A percentile compares a stretch with the other conserved stretches of the same genome.
phyloP scores from a whole-genome alignment of 2,113 vertebrate genomes.

The Gambusia affinis region DNA sequence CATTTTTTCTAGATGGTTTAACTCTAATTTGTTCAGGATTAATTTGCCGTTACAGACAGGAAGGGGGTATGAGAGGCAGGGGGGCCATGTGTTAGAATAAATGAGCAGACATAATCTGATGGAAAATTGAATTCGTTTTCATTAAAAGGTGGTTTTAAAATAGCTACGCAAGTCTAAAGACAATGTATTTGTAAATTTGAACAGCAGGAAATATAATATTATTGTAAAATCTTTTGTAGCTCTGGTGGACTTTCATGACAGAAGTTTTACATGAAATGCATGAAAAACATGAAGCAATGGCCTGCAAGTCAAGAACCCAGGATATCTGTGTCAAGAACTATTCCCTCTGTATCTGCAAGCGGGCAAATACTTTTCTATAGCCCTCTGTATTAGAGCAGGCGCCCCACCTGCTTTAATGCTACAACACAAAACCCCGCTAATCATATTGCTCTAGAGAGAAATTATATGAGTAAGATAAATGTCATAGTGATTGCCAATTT shows the following conservation, averaged over 20 bases:
- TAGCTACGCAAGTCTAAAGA: background rate
- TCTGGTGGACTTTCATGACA: background rate
- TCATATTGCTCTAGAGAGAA: background rate
- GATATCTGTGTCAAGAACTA: no score
- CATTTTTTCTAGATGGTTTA: conserved; percentile 9
- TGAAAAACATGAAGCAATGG: no score
- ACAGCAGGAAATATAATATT: background rate
- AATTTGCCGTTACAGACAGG: background rate
- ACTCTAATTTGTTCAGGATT: conserved; percentile 20
- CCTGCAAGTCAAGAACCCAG: no score
- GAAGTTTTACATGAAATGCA: no score
- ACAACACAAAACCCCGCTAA: no score
- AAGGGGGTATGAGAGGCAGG: no score
- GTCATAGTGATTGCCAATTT: background rate
- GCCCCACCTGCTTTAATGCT: no score
- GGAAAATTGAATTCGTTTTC: background rate
- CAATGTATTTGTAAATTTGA: background rate
- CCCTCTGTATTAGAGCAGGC: no score
- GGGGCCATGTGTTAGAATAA: background rate
- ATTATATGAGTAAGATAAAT: background rate
- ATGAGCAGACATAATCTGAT: background rate
- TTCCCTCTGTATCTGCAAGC: no score
- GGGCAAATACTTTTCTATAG: no score
- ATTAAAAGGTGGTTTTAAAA: background rate
- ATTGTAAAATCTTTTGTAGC: background rate